phyloP scores from a whole-genome alignment of 2,888 invertebrate species.

The Lottia scabra region DNA sequence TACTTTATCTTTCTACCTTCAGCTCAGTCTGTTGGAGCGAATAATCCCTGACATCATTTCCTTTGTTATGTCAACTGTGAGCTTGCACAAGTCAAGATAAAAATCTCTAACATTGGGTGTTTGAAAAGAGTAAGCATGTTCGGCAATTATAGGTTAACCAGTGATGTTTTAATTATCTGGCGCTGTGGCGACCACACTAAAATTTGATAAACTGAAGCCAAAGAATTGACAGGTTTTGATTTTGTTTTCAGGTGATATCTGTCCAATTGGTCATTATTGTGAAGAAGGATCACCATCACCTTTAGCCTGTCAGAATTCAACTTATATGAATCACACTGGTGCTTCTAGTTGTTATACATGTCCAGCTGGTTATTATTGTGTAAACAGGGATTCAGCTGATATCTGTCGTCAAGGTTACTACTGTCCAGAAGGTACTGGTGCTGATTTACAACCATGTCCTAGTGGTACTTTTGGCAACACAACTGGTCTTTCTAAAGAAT shows the following conservation, averaged over 20 bases:
- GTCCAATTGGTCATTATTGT: constrained; percentile 62
- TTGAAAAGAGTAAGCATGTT: too few relatives aligned
- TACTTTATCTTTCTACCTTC: background rate
- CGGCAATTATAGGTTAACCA: too few relatives aligned
- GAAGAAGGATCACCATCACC: constrained; percentile 49
- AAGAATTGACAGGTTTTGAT: too few relatives aligned
- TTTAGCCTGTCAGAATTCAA: constrained; percentile 57
- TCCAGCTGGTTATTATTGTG: constrained; percentile 63
- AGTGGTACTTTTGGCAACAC: constrained; percentile 62
- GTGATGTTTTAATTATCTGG: too few relatives aligned
- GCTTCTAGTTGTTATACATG: constrained; percentile 57
- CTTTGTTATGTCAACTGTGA: too few relatives aligned
- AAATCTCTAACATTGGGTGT: too few relatives aligned
- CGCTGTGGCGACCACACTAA: too few relatives aligned
- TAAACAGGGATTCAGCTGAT: constrained; percentile 59
- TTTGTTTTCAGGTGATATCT: constrained; percentile 52
- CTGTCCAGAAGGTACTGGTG: constrained; percentile 65
- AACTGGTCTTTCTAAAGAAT: constrained; percentile 48
- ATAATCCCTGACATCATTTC: too few relatives aligned
- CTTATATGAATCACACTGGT: constrained; percentile 64
- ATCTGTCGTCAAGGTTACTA: constrained; percentile 61
- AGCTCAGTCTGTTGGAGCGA: too few relatives aligned
- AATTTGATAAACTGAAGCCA: too few relatives aligned
- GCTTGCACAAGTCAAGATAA: too few relatives aligned
- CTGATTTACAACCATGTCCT: constrained; percentile 58